Evolutionary conservation across 2,113 vertebrate genomes (phyloP).

Genomic region (Solenodon paradoxus): DNA sequence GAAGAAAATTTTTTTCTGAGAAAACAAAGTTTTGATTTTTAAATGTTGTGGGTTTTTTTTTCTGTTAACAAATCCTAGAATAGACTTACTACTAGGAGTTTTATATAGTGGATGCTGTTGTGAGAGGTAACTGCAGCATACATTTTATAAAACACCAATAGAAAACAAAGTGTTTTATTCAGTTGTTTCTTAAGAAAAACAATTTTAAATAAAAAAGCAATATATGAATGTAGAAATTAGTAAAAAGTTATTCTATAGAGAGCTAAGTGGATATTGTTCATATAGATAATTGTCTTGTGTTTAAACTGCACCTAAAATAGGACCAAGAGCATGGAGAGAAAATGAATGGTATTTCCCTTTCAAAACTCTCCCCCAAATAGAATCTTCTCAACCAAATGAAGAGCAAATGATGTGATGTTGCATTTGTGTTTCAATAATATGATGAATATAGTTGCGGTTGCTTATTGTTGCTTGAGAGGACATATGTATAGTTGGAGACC

Average conservation of each 20-base stretch:
- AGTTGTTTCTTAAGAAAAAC: slow-evolving; percentile 16
- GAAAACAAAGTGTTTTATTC: background rate
- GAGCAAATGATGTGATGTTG: background rate
- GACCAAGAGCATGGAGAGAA: background rate
- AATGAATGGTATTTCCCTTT: background rate
- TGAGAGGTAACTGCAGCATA: background rate
- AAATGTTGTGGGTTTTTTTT: background rate
- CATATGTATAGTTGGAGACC: background rate
- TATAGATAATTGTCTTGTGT: background rate
- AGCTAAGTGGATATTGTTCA: background rate
- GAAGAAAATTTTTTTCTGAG: background rate
- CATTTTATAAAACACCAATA: background rate
- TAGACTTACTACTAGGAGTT: background rate
- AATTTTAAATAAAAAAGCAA: background rate
- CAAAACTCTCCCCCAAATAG: background rate
- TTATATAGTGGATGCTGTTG: background rate
- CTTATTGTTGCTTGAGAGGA: background rate
- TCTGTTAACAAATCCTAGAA: background rate
- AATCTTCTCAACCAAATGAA: background rate
- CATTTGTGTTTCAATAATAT: background rate
- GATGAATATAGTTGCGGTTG: background rate
- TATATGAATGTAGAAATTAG: background rate
- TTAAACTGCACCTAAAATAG: background rate
- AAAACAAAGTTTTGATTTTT: background rate
- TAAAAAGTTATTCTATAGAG: background rate